Percentiles rank a stretch among this genome's conserved stretches.
These are phyloP conservation scores for Apodemus sylvaticus DNA, from an alignment of 2,113 vertebrate genomes.

Conservation along the genomic window DNA sequence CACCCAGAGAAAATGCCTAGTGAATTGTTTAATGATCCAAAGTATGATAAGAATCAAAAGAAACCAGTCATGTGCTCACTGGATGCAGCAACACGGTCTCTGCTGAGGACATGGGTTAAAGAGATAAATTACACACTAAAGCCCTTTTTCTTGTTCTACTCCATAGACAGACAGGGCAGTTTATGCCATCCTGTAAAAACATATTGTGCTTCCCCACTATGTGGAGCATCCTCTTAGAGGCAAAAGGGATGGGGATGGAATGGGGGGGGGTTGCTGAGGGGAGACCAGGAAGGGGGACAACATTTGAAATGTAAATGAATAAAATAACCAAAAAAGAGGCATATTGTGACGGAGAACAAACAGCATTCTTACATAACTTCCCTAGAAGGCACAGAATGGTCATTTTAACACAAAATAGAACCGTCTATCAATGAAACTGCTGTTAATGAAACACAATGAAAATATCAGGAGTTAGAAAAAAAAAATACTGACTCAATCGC, in stretches of 20 bases:
- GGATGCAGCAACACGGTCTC: constrained; percentile 60
- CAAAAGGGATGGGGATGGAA: no score
- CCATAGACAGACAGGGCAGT: constrained; percentile 55
- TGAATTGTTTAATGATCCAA: constrained; percentile 61
- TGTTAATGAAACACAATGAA: constrained; percentile 60
- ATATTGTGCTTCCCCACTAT: constrained; percentile 75
- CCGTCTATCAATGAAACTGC: constrained; percentile 74
- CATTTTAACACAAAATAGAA: constrained; percentile 76
- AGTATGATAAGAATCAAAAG: constrained; percentile 58
- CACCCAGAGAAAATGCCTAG: constrained; percentile 26
- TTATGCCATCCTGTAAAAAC: constrained; percentile 71
- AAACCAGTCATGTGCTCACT: constrained; percentile 49
- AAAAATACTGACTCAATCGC: constrained; percentile 81
- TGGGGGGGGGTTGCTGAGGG: no score
- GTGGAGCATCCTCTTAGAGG: no score
- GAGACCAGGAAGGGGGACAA: no score
- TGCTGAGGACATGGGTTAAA: constrained; percentile 72
- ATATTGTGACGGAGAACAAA: constrained; percentile 84
- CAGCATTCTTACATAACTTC: constrained; percentile 83
- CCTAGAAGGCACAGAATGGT: constrained; percentile 72
- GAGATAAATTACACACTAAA: constrained; percentile 70
- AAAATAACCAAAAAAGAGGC: no score
- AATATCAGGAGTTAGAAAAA: constrained; percentile 68
- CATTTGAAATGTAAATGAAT: no score
- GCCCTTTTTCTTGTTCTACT: constrained; percentile 69